Evolutionary conservation across 2,888 invertebrate genomes (phyloP).

Genomic region (Calliphora vomitoria): DNA sequence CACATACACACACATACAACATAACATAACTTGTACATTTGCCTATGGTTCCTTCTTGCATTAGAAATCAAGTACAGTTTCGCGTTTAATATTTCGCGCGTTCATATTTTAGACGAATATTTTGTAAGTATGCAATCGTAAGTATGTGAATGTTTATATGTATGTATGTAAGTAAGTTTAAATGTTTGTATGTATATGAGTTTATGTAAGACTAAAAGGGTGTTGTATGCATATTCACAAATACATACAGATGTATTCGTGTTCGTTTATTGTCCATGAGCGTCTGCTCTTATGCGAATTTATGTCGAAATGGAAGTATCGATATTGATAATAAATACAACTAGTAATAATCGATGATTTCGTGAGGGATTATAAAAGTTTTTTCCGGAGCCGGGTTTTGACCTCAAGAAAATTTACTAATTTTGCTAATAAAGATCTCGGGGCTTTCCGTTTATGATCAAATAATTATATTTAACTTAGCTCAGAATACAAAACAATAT

Average conservation of each 20-base stretch:
- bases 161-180: background rate
- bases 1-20: constrained; percentile 5
- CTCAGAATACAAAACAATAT: too few relatives aligned
- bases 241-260: background rate
- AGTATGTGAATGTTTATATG: background rate
- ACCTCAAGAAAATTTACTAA: background rate
- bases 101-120: constrained; percentile 74
- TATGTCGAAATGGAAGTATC: too few relatives aligned
- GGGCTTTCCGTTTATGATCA: too few relatives aligned
- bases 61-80: constrained; percentile 76
- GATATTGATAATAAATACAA: too few relatives aligned
- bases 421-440: too few relatives aligned
- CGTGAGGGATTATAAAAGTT: too few relatives aligned
- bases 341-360: too few relatives aligned
- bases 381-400: background rate
- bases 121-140: constrained; percentile 51
- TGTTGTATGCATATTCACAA: constrained; percentile 52
- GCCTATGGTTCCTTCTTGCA: constrained; percentile 71
- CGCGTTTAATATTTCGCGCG: constrained; percentile 79
- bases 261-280: constrained; percentile 7
- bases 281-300: background rate
- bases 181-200: background rate
- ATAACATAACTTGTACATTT: constrained; percentile 55
- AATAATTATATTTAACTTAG: too few relatives aligned
- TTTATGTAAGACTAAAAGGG: constrained; percentile 55